Percentiles rank a stretch among this genome's conserved stretches.
Evolutionary conservation across 2,113 vertebrate species (phyloP).

Genomic region (Paradoxurus hermaphroditus): DNA sequence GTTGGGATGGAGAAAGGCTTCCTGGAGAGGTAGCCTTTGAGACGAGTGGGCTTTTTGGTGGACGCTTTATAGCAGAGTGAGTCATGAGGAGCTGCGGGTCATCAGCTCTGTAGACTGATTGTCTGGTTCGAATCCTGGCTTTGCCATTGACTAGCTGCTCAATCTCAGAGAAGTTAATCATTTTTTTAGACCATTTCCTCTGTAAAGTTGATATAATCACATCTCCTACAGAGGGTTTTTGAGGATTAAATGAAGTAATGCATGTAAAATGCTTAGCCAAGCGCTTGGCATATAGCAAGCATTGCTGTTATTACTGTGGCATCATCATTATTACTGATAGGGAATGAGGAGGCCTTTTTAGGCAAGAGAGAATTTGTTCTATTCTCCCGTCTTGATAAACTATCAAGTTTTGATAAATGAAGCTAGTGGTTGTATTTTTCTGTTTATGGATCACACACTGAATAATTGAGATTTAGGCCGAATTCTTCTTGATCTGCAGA

Average conservation of each 20-base stretch:
- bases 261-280: background rate
- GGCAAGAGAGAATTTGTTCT: background rate
- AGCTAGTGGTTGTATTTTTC: slow-evolving; percentile 30
- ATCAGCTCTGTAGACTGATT: background rate
- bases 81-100: background rate
- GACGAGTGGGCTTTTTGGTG: background rate
- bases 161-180: slow-evolving; percentile 1
- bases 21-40: slow-evolving; percentile 7
- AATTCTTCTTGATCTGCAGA: slow-evolving; percentile 35
- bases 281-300: background rate
- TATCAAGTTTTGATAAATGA: slow-evolving; percentile 35
- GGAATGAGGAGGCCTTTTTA: background rate
- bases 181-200: background rate
- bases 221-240: background rate
- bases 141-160: background rate
- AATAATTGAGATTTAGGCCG: slow-evolving; percentile 3
- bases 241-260: slow-evolving; percentile 23
- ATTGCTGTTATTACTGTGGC: background rate
- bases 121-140: background rate
- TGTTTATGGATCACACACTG: slow-evolving; percentile 9
- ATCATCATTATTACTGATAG: background rate
- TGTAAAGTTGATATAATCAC: background rate
- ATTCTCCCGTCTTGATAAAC: background rate
- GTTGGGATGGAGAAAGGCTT: background rate
- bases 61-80: background rate